Conservation (phyloP, 2,113 vertebrate species). For the Alouatta palliata region DNA sequence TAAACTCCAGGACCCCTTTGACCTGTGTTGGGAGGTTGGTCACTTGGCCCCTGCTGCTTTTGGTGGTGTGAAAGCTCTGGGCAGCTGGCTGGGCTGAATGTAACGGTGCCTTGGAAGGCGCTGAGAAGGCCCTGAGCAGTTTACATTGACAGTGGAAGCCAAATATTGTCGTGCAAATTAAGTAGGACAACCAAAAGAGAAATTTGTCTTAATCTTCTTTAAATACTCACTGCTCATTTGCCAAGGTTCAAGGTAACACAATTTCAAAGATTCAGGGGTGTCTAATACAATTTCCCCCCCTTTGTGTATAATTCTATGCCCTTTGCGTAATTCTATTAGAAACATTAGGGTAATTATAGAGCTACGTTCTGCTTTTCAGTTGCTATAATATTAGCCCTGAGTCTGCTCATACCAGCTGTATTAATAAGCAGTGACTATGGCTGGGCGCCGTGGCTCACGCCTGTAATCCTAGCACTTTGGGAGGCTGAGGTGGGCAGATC, state of each 20-base stretch:
- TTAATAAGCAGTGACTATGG: constrained; percentile 27
- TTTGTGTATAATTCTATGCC: constrained; percentile 25
- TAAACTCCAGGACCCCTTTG: background rate
- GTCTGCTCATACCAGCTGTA: background rate
- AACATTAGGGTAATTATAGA: constrained; percentile 53
- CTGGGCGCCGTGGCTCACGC: accelerated
- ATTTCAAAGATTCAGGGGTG: constrained; percentile 59
- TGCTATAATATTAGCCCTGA: constrained; percentile 43
- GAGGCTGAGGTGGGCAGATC: too few relatives aligned
- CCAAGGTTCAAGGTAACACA: constrained; percentile 21
- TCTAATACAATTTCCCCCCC: constrained; percentile 15
- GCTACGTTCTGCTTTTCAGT: constrained; percentile 27
- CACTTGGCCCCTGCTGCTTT: background rate
- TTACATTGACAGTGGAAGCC: constrained; percentile 38
- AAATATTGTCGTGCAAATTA: constrained; percentile 56
- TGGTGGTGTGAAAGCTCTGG: background rate
- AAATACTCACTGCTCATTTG: constrained; percentile 57
- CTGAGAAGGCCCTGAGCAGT: background rate
- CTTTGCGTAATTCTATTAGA: constrained; percentile 52
- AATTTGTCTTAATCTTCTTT: constrained; percentile 64
- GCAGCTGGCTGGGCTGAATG: too few relatives aligned
- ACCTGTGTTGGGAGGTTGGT: background rate
- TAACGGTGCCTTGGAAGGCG: background rate
- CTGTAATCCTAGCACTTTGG: too few relatives aligned
- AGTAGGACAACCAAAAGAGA: constrained; percentile 50